Evolutionary conservation across 1,140 invertebrate genomes (phyloP).

Genomic region (Trachelipus rathkii): DNA sequence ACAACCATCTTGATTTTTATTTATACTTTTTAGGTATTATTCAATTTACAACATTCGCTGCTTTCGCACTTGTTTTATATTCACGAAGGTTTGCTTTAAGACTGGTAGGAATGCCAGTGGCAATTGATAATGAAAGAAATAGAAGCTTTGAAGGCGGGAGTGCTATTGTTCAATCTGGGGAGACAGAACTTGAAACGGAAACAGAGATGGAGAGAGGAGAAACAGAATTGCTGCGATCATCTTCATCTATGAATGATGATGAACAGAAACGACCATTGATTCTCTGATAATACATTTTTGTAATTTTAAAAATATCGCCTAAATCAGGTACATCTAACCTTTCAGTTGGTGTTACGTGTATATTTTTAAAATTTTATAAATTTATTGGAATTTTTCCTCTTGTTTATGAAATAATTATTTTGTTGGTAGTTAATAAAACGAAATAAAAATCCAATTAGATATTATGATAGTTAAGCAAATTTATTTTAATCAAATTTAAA

Average conservation of each 20-base stretch:
- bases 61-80: slow-evolving; percentile 47
- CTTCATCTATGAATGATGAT: not conserved
- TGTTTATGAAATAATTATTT: no score
- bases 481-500: no score
- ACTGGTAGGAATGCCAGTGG: slow-evolving; percentile 31
- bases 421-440: no score
- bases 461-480: no score
- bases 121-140: not conserved
- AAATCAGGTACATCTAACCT: no score
- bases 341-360: no score
- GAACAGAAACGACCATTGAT: not conserved
- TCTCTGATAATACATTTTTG: not conserved
- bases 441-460: no score
- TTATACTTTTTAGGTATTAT: slow-evolving; percentile 54
- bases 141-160: not conserved
- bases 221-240: not conserved
- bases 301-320: no score
- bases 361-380: no score
- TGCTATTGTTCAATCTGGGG: not conserved
- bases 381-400: no score
- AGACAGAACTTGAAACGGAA: not conserved
- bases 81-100: slow-evolving; percentile 33
- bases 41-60: slow-evolving; percentile 50
- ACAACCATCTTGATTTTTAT: slow-evolving; percentile 55
- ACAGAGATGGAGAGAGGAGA: not conserved